Evolutionary conservation across 2,888 invertebrate genomes (phyloP).

Genomic region (Melinaea menophilus): DNA sequence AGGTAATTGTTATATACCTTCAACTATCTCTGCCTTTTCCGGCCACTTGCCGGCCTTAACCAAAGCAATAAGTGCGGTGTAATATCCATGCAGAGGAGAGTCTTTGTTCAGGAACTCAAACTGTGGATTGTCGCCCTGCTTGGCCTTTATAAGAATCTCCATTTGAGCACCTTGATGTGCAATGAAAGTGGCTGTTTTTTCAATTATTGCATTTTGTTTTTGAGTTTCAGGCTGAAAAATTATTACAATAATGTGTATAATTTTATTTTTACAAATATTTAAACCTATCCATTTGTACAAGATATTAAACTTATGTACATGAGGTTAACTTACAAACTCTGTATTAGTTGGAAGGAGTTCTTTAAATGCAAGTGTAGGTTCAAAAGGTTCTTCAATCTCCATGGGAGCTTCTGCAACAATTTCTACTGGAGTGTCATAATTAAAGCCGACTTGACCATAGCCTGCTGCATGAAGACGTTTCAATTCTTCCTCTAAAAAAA

Average conservation of each 20-base stretch:
- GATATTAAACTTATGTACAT: not conserved
- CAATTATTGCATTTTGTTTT: conserved; percentile 95
- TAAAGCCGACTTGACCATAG: conserved; percentile 87
- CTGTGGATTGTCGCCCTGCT: conserved; percentile 94
- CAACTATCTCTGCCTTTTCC: conserved; percentile 52
- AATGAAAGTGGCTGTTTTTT: conserved; percentile 94
- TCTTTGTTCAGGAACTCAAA: conserved; percentile 96
- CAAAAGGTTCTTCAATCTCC: conserved; percentile 87
- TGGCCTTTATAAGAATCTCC: conserved; percentile 99
- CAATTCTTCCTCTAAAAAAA: conserved; percentile 89
- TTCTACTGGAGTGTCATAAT: conserved; percentile 80
- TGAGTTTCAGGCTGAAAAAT: conserved; percentile 86
- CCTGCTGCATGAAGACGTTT: conserved; percentile 89
- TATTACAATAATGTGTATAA: conserved; percentile 5
- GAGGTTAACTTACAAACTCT: conserved; percentile 26
- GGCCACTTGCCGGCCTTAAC: conserved; percentile 67
- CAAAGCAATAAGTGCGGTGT: conserved; percentile 81
- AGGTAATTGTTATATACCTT: conserved; percentile 43
- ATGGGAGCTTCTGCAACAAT: conserved; percentile 71
- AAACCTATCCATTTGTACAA: no score
- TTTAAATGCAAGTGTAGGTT: conserved; percentile 83
- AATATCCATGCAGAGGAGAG: conserved; percentile 90
- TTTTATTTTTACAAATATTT: not conserved
- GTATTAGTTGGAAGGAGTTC: conserved; percentile 84
- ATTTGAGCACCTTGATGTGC: conserved; percentile 96